A percentile compares a stretch with the other conserved stretches of the same genome.
These are phyloP conservation scores for Trisateles emortualis DNA, from an alignment of 2,888 invertebrate species.

Conservation along the genomic window DNA sequence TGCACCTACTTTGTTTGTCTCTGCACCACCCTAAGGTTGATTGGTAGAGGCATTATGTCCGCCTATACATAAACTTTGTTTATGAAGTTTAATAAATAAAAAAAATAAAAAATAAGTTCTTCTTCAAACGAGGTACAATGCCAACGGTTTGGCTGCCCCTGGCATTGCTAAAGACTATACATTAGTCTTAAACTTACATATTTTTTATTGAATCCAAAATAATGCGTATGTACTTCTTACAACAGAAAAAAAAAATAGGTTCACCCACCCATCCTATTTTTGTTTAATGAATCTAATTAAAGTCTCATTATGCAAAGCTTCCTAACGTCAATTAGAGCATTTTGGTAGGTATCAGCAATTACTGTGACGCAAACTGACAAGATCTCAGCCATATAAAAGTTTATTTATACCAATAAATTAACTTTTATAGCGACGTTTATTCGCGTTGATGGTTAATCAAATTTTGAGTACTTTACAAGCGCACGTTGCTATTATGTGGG, in stretches of 20 bases:
- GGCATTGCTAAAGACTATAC: too few species aligned
- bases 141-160: too few species aligned
- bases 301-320: constrained; percentile 40
- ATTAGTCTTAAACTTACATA: too few species aligned
- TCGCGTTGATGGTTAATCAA: constrained; percentile 36
- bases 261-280: background rate
- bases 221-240: too few species aligned
- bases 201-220: background rate
- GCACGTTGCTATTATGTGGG: constrained; percentile 3
- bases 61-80: too few species aligned
- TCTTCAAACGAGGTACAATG: too few species aligned
- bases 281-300: constrained; percentile 40
- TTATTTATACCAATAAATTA: too few species aligned
- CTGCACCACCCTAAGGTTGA: too few species aligned
- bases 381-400: constrained; percentile 9
- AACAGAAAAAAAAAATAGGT: background rate
- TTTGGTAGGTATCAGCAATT: constrained; percentile 28
- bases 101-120: too few species aligned
- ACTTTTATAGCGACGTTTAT: constrained; percentile 24
- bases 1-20: too few species aligned
- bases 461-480: constrained; percentile 11
- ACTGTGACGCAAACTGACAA: constrained; percentile 31
- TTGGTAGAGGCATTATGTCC: too few species aligned
- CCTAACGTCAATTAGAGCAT: constrained; percentile 36
- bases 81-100: too few species aligned